Percentiles rank a stretch among this genome's conserved stretches.
Conservation (phyloP, 1,140 invertebrate species). For the Plodia interpunctella region DNA sequence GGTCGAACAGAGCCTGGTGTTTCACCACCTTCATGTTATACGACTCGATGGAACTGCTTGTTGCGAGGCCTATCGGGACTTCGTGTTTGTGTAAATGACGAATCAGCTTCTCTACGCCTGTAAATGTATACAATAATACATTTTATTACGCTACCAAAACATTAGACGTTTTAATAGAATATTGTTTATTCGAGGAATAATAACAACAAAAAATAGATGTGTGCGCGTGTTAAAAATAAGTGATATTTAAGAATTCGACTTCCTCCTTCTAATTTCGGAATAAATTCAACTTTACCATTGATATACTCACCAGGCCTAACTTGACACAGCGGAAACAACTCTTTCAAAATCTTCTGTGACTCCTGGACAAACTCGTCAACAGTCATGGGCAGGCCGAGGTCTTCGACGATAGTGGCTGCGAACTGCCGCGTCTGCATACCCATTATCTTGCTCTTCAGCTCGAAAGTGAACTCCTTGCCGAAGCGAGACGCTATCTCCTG, state of each 20-base stretch:
- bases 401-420: conserved; percentile 80
- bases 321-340: conserved; percentile 79
- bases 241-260: no score
- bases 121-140: no score
- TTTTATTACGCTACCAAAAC: no score
- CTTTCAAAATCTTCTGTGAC: conserved; percentile 70
- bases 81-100: conserved; percentile 80
- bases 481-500: conserved; percentile 82
- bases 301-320: conserved; percentile 81
- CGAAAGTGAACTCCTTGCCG: conserved; percentile 86
- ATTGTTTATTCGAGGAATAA: no score
- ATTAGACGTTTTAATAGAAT: no score
- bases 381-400: conserved; percentile 83
- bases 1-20: conserved; percentile 82
- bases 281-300: no score
- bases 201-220: no score
- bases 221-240: no score
- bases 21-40: conserved; percentile 82
- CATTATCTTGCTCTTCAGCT: conserved; percentile 86
- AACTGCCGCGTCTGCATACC: conserved; percentile 83
- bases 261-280: no score
- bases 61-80: conserved; percentile 85
- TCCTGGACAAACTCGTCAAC: conserved; percentile 80
- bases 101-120: conserved; percentile 79
- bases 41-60: conserved; percentile 81